Evolutionary conservation across 2,888 invertebrate genomes (phyloP).

Genomic region (Chrysotoxum bicinctum): DNA sequence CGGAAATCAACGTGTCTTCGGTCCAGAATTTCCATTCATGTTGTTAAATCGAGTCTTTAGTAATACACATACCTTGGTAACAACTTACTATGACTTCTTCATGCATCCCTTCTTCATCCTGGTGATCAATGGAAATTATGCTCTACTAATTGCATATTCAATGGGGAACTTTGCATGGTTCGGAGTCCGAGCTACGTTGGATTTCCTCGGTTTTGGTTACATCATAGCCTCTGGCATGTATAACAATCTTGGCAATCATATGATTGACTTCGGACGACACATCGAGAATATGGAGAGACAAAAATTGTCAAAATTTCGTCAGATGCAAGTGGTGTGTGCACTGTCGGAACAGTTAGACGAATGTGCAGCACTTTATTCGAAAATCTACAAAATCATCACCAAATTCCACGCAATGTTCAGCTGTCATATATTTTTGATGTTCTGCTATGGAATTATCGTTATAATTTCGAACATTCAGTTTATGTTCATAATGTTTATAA

Average conservation of each 20-base stretch:
- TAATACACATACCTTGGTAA: not conserved
- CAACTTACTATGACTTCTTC: not conserved
- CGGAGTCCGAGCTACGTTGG: not conserved
- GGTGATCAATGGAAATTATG: not conserved
- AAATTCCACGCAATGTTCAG: not conserved
- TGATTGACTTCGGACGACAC: not conserved
- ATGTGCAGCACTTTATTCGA: not conserved
- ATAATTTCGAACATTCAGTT: not conserved
- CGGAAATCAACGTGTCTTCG: not conserved
- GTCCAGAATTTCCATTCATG: not conserved
- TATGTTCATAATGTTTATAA: not conserved
- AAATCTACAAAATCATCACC: not conserved
- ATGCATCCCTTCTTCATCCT: not conserved
- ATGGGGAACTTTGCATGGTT: not conserved
- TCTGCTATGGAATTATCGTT: not conserved
- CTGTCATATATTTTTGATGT: not conserved
- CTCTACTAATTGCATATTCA: accelerated
- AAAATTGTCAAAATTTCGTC: not conserved
- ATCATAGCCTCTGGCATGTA: not conserved
- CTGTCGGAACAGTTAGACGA: not conserved
- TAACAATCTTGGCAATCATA: not conserved
- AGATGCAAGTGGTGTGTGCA: not conserved
- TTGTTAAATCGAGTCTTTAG: not conserved
- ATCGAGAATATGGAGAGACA: not conserved
- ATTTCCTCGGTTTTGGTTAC: not conserved